Conservation (phyloP, 92 coral and sea anemone species). For the Zoanthus solanderi region DNA sequence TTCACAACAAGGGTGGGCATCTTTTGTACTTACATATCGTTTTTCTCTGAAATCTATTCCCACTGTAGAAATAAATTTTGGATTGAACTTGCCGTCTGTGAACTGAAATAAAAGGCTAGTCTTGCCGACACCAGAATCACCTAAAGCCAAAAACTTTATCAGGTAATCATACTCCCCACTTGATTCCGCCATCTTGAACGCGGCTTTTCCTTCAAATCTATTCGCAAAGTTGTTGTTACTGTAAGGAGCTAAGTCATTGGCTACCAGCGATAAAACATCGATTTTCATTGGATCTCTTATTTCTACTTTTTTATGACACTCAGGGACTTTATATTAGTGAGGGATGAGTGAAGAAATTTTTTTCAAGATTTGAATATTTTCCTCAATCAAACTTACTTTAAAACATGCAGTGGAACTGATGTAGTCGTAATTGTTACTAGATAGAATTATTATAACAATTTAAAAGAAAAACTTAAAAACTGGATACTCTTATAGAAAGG, state of each 20-base stretch:
- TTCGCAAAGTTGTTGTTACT: constrained; percentile 53
- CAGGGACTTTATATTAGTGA: no score
- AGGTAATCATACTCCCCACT: constrained; percentile 92
- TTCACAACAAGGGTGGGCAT: constrained; percentile 30
- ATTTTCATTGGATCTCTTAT: constrained; percentile 49
- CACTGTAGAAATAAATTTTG: constrained; percentile 98
- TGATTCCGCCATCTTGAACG: constrained; percentile 92
- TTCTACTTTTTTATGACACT: neutral
- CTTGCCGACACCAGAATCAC: constrained; percentile 98
- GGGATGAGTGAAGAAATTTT: no score
- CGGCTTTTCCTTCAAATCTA: constrained; percentile 67
- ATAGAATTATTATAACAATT: no score
- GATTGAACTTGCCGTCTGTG: constrained; percentile 90
- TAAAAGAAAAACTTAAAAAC: no score
- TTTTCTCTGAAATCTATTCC: constrained; percentile 99
- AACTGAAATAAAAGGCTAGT: constrained; percentile 93
- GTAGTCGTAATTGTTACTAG: no score
- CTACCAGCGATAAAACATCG: constrained; percentile 12
- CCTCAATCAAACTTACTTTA: no score
- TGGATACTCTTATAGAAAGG: no score
- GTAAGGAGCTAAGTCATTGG: constrained; percentile 83
- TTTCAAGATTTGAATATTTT: no score
- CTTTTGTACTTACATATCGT: constrained; percentile 81
- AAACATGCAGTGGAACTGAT: no score
- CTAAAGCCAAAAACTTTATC: constrained; percentile 93